These are phyloP conservation scores for Ochropleura plecta DNA, from an alignment of 2,888 invertebrate genomes.

Conservation along the genomic window DNA sequence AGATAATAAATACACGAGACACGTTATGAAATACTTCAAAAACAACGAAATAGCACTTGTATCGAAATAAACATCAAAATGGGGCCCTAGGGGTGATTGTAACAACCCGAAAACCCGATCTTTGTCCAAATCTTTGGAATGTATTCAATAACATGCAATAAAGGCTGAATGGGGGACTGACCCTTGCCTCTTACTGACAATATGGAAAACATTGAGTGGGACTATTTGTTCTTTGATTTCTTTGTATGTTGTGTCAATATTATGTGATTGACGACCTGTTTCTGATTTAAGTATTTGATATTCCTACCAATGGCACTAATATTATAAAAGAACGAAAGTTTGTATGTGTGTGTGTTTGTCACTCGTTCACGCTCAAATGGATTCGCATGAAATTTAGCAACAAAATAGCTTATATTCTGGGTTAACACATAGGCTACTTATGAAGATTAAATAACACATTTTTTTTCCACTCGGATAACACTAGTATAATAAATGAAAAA, in stretches of 20 bases:
- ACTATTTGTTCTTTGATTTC: background rate
- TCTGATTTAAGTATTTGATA: background rate
- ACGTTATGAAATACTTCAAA: background rate
- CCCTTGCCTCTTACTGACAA: conserved; percentile 60
- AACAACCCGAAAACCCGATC: background rate
- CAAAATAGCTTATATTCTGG: too few species aligned
- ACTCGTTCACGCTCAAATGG: too few species aligned
- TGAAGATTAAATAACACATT: too few species aligned
- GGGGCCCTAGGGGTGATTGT: conserved; percentile 51
- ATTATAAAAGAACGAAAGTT: too few species aligned
- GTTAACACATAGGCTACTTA: too few species aligned
- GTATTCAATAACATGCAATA: conserved; percentile 70
- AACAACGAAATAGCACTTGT: conserved; percentile 61
- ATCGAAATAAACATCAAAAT: conserved; percentile 29
- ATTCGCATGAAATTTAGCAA: too few species aligned
- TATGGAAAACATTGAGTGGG: conserved; percentile 38
- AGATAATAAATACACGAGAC: background rate
- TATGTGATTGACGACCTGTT: background rate
- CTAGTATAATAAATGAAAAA: too few species aligned
- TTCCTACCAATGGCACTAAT: too few species aligned
- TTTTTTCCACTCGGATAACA: too few species aligned
- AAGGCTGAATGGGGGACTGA: conserved; percentile 60
- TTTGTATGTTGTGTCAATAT: conserved; percentile 1
- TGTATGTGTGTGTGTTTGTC: too few species aligned
- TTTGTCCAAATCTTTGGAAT: conserved; percentile 72